Conservation (phyloP, 64 coral and sea anemone species). For the Astreopora myriophthalma region DNA sequence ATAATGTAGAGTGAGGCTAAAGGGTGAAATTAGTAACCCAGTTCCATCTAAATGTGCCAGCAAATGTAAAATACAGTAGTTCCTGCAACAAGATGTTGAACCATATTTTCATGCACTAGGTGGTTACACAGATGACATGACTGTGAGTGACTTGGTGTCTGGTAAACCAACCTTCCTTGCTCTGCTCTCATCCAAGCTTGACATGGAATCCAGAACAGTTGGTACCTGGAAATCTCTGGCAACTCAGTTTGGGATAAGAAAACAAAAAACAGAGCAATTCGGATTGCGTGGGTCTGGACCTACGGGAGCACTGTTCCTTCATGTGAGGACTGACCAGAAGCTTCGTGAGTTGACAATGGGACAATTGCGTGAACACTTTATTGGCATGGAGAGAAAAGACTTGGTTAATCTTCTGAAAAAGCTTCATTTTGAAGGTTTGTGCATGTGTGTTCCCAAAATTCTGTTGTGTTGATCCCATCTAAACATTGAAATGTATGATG, state of each 20-base stretch:
- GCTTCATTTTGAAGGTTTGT: conserved; percentile 5
- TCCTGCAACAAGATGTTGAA: not conserved
- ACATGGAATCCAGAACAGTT: conserved; percentile 22
- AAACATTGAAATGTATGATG: too few species aligned
- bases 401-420: not conserved
- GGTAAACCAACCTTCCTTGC: not conserved
- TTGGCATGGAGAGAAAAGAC: conserved; percentile 3
- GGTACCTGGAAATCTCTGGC: conserved; percentile 45
- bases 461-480: too few species aligned
- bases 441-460: not conserved
- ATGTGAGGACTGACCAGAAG: not conserved
- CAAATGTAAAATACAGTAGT: too few species aligned
- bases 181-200: conserved; percentile 4
- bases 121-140: not conserved
- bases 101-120: not conserved
- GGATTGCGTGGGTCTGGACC: conserved; percentile 9
- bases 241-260: conserved; percentile 28
- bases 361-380: not conserved
- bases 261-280: conserved; percentile 6
- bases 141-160: not conserved
- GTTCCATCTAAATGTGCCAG: too few species aligned
- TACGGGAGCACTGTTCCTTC: not conserved
- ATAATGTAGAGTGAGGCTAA: too few species aligned
- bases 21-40: too few species aligned
- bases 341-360: not conserved